These are phyloP conservation scores for Labeo calbasu DNA, from an alignment of 2,797 vertebrate genomes.

Conservation along the genomic window DNA sequence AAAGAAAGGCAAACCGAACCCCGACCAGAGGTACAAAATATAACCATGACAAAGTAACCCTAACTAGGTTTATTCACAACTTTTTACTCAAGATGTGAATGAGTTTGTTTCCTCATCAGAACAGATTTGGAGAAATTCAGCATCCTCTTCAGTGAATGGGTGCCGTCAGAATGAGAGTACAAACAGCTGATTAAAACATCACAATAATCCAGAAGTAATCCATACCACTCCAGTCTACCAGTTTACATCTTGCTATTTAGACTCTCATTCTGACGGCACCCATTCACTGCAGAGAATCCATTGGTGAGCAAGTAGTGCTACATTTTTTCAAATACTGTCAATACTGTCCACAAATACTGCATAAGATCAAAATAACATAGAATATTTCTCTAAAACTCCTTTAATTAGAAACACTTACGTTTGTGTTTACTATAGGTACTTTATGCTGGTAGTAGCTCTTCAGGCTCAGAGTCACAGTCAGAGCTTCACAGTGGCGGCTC, in stretches of 20 bases:
- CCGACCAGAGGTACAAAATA: conserved; percentile 90
- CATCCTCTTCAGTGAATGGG: not conserved
- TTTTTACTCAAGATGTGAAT: not conserved
- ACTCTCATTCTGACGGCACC: not conserved
- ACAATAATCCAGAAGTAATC: not conserved
- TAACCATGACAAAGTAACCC: not conserved
- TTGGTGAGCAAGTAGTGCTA: not conserved
- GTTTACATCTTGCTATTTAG: not conserved
- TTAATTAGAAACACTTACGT: conserved; percentile 14
- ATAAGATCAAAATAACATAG: not conserved
- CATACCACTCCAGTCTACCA: not conserved
- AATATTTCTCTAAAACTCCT: not conserved
- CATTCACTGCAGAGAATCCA: not conserved
- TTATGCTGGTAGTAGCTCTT: conserved; percentile 97
- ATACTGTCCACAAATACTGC: not conserved
- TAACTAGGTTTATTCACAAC: not conserved
- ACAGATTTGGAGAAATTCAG: not conserved
- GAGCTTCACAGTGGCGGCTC: conserved; percentile 93
- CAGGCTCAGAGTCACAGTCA: conserved; percentile 95
- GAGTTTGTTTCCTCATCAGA: not conserved
- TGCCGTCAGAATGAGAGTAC: not conserved
- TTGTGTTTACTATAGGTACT: conserved; percentile 83
- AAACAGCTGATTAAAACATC: not conserved
- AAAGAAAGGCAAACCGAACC: conserved; percentile 98
- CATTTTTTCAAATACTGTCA: not conserved